Base-by-base conservation (phyloP, 2,113 vertebrate genomes). In the Drymodes brunneopygia region DNA sequence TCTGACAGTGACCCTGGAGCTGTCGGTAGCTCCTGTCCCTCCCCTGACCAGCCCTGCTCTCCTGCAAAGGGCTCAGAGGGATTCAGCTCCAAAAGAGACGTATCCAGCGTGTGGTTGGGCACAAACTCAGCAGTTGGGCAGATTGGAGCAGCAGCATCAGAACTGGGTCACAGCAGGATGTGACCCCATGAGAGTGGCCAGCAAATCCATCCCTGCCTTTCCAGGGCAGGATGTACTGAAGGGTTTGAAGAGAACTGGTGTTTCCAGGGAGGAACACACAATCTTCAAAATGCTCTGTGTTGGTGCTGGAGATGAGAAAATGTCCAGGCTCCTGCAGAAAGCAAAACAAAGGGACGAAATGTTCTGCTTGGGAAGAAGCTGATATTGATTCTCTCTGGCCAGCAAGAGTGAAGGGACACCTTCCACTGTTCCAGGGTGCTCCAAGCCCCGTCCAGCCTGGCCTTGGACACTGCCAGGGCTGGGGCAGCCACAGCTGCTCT, bases 381-480 rank as follows among this genome's bases (percentile, higher is more conserved):
- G 71, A 10, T 45, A 10, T 12, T 3, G 13, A 51, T 71, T 42
- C 47, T 57, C 7, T 31, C 56, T 25, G 24, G 33, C 33, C 44
- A 44, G 53, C 47, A 57, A 40, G 38, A 74, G n/a, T 23, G 21
- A 89, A 73, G 38, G 28, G n/a, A 62, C 38, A 38, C 16, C 10
- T 38, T 28, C 33, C 48, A 3, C 23, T 6, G 11, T 6, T 18
- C 35, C 53, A 14, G 35, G 15, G 0, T 7, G 38, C 33, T 47
- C 9, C 15, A 6, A 35, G 10, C 15, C 28, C 40, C 0, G 1
- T 12, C n/a, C 58, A n/a, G 5, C 58, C 28, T 12, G 40, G 29
- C n/a, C 40, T 5, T 4, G 47, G 28, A 3, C 48, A 3, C 18
- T 8, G 1, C 15, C 81, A 31, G 58, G 38, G 36, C 36, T 8